These are phyloP conservation scores for Pilophorus perplexus DNA, from an alignment of 2,888 invertebrate genomes.

Conservation along the genomic window DNA sequence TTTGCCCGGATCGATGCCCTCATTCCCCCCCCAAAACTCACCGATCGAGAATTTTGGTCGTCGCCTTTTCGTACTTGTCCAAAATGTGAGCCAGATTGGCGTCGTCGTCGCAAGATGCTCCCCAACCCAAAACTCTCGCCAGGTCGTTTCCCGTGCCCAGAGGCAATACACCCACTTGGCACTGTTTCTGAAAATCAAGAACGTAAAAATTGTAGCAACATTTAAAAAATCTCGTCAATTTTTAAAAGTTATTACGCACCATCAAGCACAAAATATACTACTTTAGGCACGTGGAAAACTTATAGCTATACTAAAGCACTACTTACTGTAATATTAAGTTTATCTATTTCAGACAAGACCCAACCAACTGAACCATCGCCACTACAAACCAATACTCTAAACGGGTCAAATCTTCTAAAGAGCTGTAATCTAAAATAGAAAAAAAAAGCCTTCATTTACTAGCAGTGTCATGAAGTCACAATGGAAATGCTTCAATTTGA, in stretches of 20 bases:
- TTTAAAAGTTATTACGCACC: no score
- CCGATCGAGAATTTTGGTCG: conserved; percentile 96
- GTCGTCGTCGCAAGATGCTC: conserved; percentile 92
- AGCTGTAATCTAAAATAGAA: conserved; percentile 65
- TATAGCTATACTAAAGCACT: no score
- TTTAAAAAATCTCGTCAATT: no score
- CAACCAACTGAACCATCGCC: conserved; percentile 98
- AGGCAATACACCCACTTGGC: conserved; percentile 91
- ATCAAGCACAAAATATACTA: no score
- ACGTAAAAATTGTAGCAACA: background rate
- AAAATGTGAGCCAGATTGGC: conserved; percentile 86
- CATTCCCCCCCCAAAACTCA: no score
- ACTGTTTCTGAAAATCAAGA: conserved; percentile 67
- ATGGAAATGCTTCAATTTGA: no score
- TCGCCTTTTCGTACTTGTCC: conserved; percentile 93
- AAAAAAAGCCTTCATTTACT: conserved; percentile 28
- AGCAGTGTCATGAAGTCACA: background rate
- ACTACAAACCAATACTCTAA: conserved; percentile 93
- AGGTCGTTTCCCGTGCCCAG: conserved; percentile 95
- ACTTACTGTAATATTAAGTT: conserved; percentile 90
- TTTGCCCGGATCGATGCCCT: no score
- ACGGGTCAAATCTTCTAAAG: conserved; percentile 92
- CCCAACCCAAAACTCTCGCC: conserved; percentile 94
- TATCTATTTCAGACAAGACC: conserved; percentile 95
- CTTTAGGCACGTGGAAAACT: no score